These are phyloP conservation scores for Mellivora capensis DNA, from an alignment of 2,113 vertebrate species.

Conservation along the genomic window DNA sequence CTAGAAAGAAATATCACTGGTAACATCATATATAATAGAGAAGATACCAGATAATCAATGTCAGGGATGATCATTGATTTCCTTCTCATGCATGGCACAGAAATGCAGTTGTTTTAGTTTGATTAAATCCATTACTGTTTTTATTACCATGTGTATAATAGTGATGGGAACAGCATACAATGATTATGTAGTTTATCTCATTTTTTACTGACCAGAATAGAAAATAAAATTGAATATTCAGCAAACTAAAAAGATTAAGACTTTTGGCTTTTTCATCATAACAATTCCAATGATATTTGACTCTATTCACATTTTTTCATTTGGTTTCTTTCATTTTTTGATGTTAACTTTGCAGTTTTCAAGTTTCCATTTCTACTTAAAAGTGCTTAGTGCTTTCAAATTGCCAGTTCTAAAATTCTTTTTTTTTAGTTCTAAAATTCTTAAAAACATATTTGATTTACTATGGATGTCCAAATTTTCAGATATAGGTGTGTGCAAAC, in stretches of 20 bases:
- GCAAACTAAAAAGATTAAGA: conserved; percentile 65
- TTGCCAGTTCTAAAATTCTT: conserved; percentile 13
- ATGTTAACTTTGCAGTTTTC: conserved; percentile 59
- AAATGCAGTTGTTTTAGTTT: not conserved
- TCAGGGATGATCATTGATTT: not conserved
- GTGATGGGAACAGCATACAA: not conserved
- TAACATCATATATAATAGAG: not conserved
- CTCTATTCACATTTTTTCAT: conserved; percentile 74
- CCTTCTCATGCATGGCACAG: not conserved
- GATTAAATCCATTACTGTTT: conserved; percentile 20
- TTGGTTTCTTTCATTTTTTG: conserved; percentile 70
- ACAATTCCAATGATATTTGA: conserved; percentile 74
- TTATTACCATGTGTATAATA: not conserved
- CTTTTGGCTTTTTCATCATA: conserved; percentile 64
- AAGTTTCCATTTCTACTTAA: conserved; percentile 70
- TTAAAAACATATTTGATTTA: conserved; percentile 30
- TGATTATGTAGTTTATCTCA: not conserved
- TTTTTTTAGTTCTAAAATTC: not conserved
- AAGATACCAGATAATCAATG: not conserved
- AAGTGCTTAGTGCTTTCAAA: conserved; percentile 45
- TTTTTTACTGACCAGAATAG: not conserved
- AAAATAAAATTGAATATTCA: conserved; percentile 65
- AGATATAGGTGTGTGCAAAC: not conserved
- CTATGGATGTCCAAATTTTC: conserved; percentile 44
- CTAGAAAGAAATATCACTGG: not conserved